Base-by-base conservation (phyloP, 2,797 vertebrate species). In the Benthosema pterotum region DNA sequence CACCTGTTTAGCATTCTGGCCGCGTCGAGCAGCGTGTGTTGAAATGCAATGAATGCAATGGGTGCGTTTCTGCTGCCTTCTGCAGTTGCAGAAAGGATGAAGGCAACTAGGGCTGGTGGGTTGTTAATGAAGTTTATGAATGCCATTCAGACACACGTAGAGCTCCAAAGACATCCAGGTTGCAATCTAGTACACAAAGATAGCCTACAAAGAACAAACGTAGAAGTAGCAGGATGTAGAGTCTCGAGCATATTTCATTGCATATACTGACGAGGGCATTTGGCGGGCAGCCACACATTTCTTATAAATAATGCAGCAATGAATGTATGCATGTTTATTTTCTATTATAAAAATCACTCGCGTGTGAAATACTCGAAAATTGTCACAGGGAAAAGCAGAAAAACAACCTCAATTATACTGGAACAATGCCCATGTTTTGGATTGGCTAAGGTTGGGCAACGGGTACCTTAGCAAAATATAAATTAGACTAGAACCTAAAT, bases 371-470 rank as follows among this genome's bases (percentile, higher is more conserved):
- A 22, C 19, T 22, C 19, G 4, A 22, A 22, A 22, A 22, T 22
- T 2, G 19, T 22, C 19, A 22, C 4, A 22, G 19, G 19, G 4
- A 22, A 22, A 2, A 4, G 19, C 4, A 22, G 19, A 2, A 22
- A 22, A 22, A 22, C 19, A 22, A 22, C 4, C 2, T 67, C 53
- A 60, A 65, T 52, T 25, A 4, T 46, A 12, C 14, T 46, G 11
- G 60, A 62, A 42, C 13, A 70, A 66, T 71, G 52, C 32, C 68
- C 57, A 67, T 56, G 47, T 79, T 47, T 48, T 45, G 74, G 63
- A 69, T 18, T 50, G 28, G 28, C 28, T 32, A 32, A 7, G 4
- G 28, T 32, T 32, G 28, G 6, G 28, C 9, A 22, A 22, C 2
- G 19, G 19, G 4, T 60, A 52, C 22, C 19, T 46, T 42, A 18